These are phyloP conservation scores for Chymomyza procnemis DNA, from an alignment of 2,888 invertebrate species.

Conservation along the genomic window DNA sequence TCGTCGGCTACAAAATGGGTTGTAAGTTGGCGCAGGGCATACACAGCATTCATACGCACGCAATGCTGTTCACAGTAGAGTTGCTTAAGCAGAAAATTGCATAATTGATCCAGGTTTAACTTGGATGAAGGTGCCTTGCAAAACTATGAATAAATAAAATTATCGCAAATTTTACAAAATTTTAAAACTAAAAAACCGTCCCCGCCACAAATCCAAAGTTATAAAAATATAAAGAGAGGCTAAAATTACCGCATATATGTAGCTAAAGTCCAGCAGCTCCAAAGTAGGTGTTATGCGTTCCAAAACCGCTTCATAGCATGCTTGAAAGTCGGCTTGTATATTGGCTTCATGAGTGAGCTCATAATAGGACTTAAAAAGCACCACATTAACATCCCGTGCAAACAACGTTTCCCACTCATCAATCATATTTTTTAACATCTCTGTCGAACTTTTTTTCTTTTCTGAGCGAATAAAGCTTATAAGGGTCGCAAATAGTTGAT, in stretches of 20 bases:
- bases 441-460: constrained; percentile 75
- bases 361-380: constrained; percentile 74
- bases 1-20: constrained; percentile 73
- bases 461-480: constrained; percentile 78
- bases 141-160: constrained; percentile 51
- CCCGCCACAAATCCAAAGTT: too few species aligned
- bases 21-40: constrained; percentile 68
- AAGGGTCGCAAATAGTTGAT: constrained; percentile 80
- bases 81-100: constrained; percentile 71
- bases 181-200: too few species aligned
- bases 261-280: constrained; percentile 67
- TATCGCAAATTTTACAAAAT: not conserved
- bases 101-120: constrained; percentile 68
- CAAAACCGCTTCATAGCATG: constrained; percentile 56
- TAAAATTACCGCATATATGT: constrained; percentile 64
- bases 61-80: constrained; percentile 64
- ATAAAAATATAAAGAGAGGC: not conserved
- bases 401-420: constrained; percentile 90
- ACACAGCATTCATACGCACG: constrained; percentile 63
- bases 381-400: constrained; percentile 81
- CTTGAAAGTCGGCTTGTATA: constrained; percentile 37
- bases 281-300: constrained; percentile 62
- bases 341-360: constrained; percentile 53
- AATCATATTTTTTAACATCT: constrained; percentile 66
- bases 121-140: constrained; percentile 65